Evolutionary conservation across 2,113 vertebrate species (phyloP), one percentile per base, ranked within the genome.

Genomic region (Leuciscus idus): DNA sequence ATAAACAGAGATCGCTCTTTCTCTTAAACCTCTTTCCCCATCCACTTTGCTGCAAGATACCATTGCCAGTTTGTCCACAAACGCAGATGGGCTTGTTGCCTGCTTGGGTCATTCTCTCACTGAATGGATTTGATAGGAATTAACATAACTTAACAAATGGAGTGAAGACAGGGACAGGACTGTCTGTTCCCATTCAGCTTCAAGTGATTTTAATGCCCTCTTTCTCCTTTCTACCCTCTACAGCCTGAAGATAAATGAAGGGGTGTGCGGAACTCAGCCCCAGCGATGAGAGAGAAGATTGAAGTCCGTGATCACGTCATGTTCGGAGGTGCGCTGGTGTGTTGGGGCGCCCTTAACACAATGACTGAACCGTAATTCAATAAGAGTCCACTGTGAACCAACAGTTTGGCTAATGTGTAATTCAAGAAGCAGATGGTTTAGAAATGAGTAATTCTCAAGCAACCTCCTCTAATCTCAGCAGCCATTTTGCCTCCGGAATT

Each of bases 341-440:
- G 81, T 81, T 21, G 43, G 79, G 86, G 62, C 30, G 2, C 86
- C 70, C 76, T 89, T 74, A 84, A 87, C 62, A 85, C 87, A 88
- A 88, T 88, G 81, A 89, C 62, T 36, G 86, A 87, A 84, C 66
- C 64, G 48, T 87, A 82, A 87, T 91, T 87, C 59, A 83, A 87
- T 84, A 89, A 89, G 55, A 74, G 76, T 78, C 80, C 85, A 91
- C 80, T 62, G 86, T 86, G 87, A 87, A 85, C 87, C 86, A 86
- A 89, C 84, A 88, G 80, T 88, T 88, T 87, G 84, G 84, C 79
- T 85, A 62, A 88, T 85, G 80, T 88, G 68, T 90, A 88, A 90
- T 87, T 90, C 77, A 59, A 83, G 85, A 87, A 79, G 62, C 88
- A 90, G 88, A 90, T 88, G 91, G 89, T 87, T 86, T 81, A 77